Base-by-base conservation (phyloP, 2,888 invertebrate species). In the Caenorhabditis afra region DNA sequence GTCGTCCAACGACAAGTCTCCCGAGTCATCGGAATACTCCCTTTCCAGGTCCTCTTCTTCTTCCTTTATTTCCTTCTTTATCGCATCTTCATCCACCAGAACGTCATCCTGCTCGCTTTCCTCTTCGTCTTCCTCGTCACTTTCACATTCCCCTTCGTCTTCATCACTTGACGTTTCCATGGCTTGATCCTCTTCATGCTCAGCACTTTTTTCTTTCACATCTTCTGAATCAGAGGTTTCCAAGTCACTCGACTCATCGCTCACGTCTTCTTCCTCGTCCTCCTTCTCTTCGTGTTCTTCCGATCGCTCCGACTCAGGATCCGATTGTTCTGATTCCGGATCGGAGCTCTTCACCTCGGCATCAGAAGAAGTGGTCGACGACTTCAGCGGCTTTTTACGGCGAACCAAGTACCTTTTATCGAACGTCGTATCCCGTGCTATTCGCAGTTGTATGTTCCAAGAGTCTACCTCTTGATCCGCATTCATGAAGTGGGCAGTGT, bases 221-320 rank as follows among this genome's bases (percentile, higher is more conserved):
- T 3, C 29, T 29, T 29, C 29, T 7, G 29, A 29, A 29, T 3
- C 29, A 29, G 16, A 14, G 18, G 22, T 39, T 20, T 47, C 49
- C 16, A 7, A 18, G 49, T 18, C 22, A 47, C 16, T 18, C 8
- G 14, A n/a, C n/a, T 62, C 62, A 14, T 52, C 41, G 22, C 20
- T 16, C 14, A 29, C 45, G 47, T 61, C 47, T 45, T n/a, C 49
- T 7, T 16, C 35, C 29, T 61, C 47, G 23, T n/a, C 49, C 14
- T 16, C 35, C 29, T 61, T 49, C 18, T 49, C 44, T 14, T 49
- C 22, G 4, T 49, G 20, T 11, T 35, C 37, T 8, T 55, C 55
- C 22, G 3, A 11, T 10, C 11, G 3, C 16, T 10, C 11, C 50
- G 14, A 50, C 59, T 47, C 62, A 18, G 3, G 12, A 3, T 53